phyloP scores from a whole-genome alignment of 2,888 invertebrate genomes.

The Amiota minor region DNA sequence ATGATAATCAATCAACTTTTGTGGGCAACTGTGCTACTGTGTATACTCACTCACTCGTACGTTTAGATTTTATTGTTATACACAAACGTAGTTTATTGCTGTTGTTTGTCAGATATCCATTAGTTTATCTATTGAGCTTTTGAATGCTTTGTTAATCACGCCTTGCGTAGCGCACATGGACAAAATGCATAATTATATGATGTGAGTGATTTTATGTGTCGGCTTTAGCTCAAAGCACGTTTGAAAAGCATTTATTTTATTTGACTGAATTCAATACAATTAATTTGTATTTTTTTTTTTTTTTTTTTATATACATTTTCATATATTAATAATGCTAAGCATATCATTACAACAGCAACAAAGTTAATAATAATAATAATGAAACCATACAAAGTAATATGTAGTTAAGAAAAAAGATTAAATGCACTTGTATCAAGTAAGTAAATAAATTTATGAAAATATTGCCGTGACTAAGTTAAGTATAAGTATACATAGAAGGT shows the following conservation, averaged over 20 bases:
- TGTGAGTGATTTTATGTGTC: background rate
- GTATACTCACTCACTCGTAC: too few species aligned
- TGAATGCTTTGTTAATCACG: slow-evolving; percentile 1
- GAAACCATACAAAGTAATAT: background rate
- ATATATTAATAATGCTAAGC: slow-evolving; percentile 17
- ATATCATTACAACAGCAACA: slow-evolving; percentile 12
- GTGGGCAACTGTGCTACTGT: background rate
- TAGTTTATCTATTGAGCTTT: too few species aligned
- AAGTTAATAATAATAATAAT: background rate
- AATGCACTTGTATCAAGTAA: background rate
- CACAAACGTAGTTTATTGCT: too few species aligned
- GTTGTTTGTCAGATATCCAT: too few species aligned
- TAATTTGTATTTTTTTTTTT: background rate
- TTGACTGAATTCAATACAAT: slow-evolving; percentile 4
- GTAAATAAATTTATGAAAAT: too few species aligned
- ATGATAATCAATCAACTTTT: background rate
- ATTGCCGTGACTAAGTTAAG: too few species aligned
- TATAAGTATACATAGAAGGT: too few species aligned
- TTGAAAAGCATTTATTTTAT: slow-evolving; percentile 6
- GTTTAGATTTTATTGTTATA: background rate
- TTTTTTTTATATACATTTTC: too few species aligned
- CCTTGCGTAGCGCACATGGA: background rate
- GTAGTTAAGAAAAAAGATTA: background rate
- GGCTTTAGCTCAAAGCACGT: slow-evolving; percentile 4
- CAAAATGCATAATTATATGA: slow-evolving; percentile 6